These are phyloP conservation scores for Meta bourneti DNA, from an alignment of 2,888 invertebrate species.

Conservation along the genomic window DNA sequence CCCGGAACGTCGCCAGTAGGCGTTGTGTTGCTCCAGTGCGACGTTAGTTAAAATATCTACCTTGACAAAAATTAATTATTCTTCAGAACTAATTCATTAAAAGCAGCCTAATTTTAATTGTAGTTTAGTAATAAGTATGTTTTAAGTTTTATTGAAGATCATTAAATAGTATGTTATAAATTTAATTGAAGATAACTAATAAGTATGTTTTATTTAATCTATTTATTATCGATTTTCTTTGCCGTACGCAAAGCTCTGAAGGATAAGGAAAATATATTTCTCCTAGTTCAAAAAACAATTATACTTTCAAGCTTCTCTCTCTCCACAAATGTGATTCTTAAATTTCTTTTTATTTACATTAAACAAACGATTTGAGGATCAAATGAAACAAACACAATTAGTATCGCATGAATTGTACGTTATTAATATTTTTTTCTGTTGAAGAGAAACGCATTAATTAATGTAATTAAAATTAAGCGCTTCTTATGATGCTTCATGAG, in stretches of 20 bases:
- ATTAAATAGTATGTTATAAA: too few relatives aligned
- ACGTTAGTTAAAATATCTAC: too few relatives aligned
- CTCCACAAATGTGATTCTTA: background rate
- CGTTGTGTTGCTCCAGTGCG: too few relatives aligned
- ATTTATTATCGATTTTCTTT: too few relatives aligned
- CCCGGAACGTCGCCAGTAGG: too few relatives aligned
- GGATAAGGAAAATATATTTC: background rate
- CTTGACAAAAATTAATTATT: too few relatives aligned
- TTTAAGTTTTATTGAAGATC: too few relatives aligned
- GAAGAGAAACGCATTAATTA: constrained; percentile 42
- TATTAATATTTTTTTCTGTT: constrained; percentile 30
- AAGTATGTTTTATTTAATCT: too few relatives aligned
- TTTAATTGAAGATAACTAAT: too few relatives aligned
- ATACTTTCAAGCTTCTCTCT: background rate
- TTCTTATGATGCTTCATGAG: constrained; percentile 35
- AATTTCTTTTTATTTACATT: background rate
- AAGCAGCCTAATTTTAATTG: too few relatives aligned
- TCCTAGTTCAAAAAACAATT: background rate
- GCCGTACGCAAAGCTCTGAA: background rate
- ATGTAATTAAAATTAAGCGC: constrained; percentile 45
- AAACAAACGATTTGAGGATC: constrained; percentile 22
- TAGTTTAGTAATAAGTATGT: too few relatives aligned
- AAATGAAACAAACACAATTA: constrained; percentile 37
- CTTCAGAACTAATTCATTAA: too few relatives aligned
- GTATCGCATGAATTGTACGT: constrained; percentile 13